phyloP scores from a whole-genome alignment of 1,140 invertebrate species.

The Kradibia gibbosae region DNA sequence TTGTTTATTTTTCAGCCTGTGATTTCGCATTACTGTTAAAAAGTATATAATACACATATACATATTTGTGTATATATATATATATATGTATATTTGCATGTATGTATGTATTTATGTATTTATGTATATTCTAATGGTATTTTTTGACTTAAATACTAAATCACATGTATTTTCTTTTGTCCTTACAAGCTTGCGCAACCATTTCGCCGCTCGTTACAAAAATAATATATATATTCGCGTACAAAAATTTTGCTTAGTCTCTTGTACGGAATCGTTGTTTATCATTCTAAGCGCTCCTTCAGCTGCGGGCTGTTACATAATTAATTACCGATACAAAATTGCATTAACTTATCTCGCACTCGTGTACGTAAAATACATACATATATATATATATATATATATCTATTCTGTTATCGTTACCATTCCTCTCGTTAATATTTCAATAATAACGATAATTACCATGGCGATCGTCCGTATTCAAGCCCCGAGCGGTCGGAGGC shows the following conservation, averaged over 20 bases:
- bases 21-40: background rate
- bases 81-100: conserved; percentile 15
- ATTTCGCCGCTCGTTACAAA: conserved; percentile 46
- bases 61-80: background rate
- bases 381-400: no score
- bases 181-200: conserved; percentile 66
- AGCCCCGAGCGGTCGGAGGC: no score
- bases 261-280: background rate
- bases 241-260: conserved; percentile 5
- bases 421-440: no score
- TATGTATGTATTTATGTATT: conserved; percentile 47
- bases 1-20: conserved; percentile 31
- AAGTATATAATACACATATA: conserved; percentile 7
- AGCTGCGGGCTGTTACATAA: no score
- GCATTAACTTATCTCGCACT: no score
- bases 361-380: no score
- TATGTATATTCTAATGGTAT: conserved; percentile 63
- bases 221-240: conserved; percentile 11
- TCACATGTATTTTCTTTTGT: conserved; percentile 69
- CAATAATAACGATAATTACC: no score
- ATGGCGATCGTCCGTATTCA: no score
- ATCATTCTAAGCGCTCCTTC: no score
- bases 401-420: no score
- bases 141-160: conserved; percentile 69
- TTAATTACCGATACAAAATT: no score